A percentile compares a stretch with the other conserved stretches of the same genome.
Evolutionary conservation across 2,888 invertebrate species (phyloP).

Genomic region (Troides aeacus): DNA sequence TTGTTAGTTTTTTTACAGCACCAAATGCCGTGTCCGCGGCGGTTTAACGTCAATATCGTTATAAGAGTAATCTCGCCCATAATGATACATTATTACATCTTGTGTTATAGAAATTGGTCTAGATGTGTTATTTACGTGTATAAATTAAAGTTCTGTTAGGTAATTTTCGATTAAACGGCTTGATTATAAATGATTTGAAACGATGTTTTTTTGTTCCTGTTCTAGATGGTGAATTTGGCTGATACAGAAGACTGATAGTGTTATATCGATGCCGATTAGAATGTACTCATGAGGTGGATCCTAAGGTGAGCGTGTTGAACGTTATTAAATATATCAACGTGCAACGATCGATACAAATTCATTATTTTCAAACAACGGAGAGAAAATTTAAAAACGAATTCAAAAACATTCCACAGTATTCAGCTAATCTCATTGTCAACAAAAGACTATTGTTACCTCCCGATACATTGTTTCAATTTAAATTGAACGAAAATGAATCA

Average conservation of each 20-base stretch:
- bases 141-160: constrained; percentile 27
- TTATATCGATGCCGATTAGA: constrained; percentile 58
- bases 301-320: constrained; percentile 51
- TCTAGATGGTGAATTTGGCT: constrained; percentile 66
- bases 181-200: constrained; percentile 44
- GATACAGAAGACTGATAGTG: constrained; percentile 72
- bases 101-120: constrained; percentile 44
- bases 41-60: constrained; percentile 52
- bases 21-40: constrained; percentile 41
- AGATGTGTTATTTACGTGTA: constrained; percentile 39
- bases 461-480: constrained; percentile 75
- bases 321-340: constrained; percentile 21
- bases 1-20: constrained; percentile 52
- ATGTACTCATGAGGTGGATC: constrained; percentile 65
- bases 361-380: constrained; percentile 68
- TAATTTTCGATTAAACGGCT: constrained; percentile 24
- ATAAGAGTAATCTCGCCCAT: constrained; percentile 58
- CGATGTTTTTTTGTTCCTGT: constrained; percentile 50
- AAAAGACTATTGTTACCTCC: constrained; percentile 75
- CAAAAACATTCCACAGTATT: constrained; percentile 76
- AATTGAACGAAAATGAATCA: constrained; percentile 72
- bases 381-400: constrained; percentile 67
- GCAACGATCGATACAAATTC: constrained; percentile 34
- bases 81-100: constrained; percentile 37
- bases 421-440: constrained; percentile 77